Evolutionary conservation across 2,113 vertebrate genomes (phyloP).

Genomic region (Hippocampus zosterae): DNA sequence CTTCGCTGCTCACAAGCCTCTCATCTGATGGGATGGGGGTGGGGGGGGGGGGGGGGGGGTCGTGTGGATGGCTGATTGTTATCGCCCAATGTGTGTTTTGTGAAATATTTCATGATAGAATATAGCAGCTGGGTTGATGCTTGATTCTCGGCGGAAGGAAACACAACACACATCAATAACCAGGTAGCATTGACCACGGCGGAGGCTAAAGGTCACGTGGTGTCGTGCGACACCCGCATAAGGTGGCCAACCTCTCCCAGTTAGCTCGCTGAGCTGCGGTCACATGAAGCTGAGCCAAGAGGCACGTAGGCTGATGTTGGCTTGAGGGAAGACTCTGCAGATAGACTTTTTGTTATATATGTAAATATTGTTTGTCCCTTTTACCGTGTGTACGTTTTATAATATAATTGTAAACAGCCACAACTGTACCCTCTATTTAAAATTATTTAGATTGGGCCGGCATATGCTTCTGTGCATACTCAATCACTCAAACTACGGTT

Average conservation of each 20-base stretch:
- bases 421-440: constrained; percentile 56
- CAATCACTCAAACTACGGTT: constrained; percentile 18
- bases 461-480: constrained; percentile 20
- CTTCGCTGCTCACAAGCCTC: constrained; percentile 40
- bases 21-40: constrained; percentile 21
- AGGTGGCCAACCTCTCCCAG: constrained; percentile 1
- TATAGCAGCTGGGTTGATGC: constrained; percentile 26
- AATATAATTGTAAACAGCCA: constrained; percentile 64
- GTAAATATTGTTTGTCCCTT: constrained; percentile 64
- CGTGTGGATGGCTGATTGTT: constrained; percentile 19
- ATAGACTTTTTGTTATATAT: constrained; percentile 55
- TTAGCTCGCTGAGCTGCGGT: constrained; percentile 3
- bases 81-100: constrained; percentile 20
- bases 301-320: constrained; percentile 21
- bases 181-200: constrained; percentile 9
- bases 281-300: constrained; percentile 33
- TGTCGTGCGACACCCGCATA: not conserved
- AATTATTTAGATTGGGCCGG: constrained; percentile 32
- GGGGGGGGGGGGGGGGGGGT: not conserved
- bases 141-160: constrained; percentile 27
- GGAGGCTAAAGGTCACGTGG: constrained; percentile 3
- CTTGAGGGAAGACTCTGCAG: constrained; percentile 21
- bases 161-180: constrained; percentile 14
- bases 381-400: constrained; percentile 63
- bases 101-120: constrained; percentile 26